Base-by-base conservation (phyloP, 64 coral and sea anemone species). In the Acropora tenuis region DNA sequence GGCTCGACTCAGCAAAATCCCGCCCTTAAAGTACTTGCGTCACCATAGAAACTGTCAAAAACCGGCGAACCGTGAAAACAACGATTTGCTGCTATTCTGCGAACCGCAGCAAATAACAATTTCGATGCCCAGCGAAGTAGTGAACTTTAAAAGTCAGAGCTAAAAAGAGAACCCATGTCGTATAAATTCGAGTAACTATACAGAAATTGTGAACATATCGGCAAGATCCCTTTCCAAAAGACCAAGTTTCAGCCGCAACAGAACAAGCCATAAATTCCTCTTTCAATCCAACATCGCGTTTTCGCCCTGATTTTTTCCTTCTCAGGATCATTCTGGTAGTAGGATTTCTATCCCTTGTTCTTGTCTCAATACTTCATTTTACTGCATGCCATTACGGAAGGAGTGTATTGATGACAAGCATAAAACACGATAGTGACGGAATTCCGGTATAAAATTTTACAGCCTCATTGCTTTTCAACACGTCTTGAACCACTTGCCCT, bases 171-270 rank as follows among this genome's bases (percentile, higher is more conserved):
- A 88, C 0, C 86, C 73, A 88, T 19, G 86, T 88, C 50, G 53
- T 61, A 41, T 76, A 88, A 42, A 88, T 55, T 58, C 74, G 50
- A 49, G 72, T 88, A 41, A 74, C 86, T 44, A 73, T 88, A 49
- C 69, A 30, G 69, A 57, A 8, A 77, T 73, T 13, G 48, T 10
- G 55, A 88, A 88, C 9, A 77, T 65, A 15, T 88, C 69, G 43
- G 69, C 84, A 19, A 87, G n/a, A n/a, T 74, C 67, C 69, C n/a
- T n/a, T n/a, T n/a, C n/a, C n/a, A n/a, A n/a, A n/a, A n/a, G n/a
- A n/a, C n/a, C n/a, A n/a, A n/a, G 67, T 87, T n/a, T 87, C 69
- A 88, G 71, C 41, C 74, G 40, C 41, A 88, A 48, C 65, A 87
- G 30, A 8, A 87, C 69, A 87, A 87, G 47, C n/a, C 4, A 87